Base-by-base conservation (phyloP, 2,113 vertebrate genomes). In the Eira barbara region DNA sequence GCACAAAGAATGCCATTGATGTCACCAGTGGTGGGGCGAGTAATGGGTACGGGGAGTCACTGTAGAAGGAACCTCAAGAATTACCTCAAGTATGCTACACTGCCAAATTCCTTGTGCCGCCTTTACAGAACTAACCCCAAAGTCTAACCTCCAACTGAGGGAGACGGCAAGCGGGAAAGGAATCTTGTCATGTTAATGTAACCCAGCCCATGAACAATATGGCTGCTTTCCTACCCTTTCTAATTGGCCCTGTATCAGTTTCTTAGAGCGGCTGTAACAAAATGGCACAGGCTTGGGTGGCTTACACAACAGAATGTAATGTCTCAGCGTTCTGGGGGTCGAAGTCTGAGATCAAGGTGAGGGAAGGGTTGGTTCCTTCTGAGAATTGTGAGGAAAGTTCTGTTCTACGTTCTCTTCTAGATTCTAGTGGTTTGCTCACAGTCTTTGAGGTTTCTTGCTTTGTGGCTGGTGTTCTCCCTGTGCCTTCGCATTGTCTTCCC, bases 151-250 rank as follows among this genome's bases (percentile, higher is more conserved):
- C 8, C 2, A 47, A 6, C 11, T 47, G 67, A 31, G 49, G 13
- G 39, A 74, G 23, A 45, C 27, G 74, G 42, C 1, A 3, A 3
- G 10, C 2, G 42, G 23, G 17, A 59, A 67, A 76, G 49, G 42
- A 49, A 34, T 47, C 65, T 91, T 63, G 20, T 20, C 0, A 3
- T 14, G 55, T 9, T 20, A 71, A 7, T 27, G 25, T 7, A 36
- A 6, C 25, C 34, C 1, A 34, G 20, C 9, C 8, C 0, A 23
- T 27, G 14, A 14, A 42, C 47, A 27, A 29, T 0, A 2, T 27
- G 47, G 17, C 27, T 52, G 20, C 83, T 80, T 7, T 27, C 2
- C 34, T 49, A 78, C 11, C 34, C 59, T 39, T 67, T 82, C 47
- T 7, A 8, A 61, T 9, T 14, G 25, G 39, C 13, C 23, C 27